These are phyloP conservation scores for Plagodis dolabraria DNA, from an alignment of 2,888 invertebrate genomes.

Conservation along the genomic window DNA sequence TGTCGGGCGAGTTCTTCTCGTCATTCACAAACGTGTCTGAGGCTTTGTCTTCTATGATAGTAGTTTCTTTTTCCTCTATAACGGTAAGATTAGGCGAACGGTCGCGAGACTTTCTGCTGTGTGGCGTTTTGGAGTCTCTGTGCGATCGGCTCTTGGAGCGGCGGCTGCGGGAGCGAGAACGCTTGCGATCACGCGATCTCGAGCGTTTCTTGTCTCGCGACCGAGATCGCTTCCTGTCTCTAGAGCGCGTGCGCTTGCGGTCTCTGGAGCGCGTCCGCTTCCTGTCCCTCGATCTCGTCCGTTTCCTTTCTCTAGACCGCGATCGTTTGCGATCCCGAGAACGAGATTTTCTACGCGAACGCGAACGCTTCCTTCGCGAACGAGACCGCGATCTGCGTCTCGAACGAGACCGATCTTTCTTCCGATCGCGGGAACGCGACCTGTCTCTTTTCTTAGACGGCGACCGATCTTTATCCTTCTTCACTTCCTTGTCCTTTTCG, in stretches of 20 bases:
- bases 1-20: conserved; percentile 87
- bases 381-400: conserved; percentile 86
- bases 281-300: conserved; percentile 84
- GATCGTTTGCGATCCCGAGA: conserved; percentile 76
- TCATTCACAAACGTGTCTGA: conserved; percentile 64
- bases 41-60: conserved; percentile 54
- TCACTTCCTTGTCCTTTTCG: conserved; percentile 51
- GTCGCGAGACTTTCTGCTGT: conserved; percentile 69
- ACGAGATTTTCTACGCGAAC: conserved; percentile 70
- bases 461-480: conserved; percentile 60
- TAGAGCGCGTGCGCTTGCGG: conserved; percentile 74
- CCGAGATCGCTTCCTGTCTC: conserved; percentile 76
- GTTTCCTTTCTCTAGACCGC: conserved; percentile 82
- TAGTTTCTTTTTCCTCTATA: conserved; percentile 58
- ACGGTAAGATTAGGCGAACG: conserved; percentile 63
- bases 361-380: conserved; percentile 75
- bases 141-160: conserved; percentile 75
- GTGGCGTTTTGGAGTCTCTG: conserved; percentile 73
- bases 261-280: conserved; percentile 84
- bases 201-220: conserved; percentile 77
- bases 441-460: conserved; percentile 75
- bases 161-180: conserved; percentile 70
- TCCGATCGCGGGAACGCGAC: conserved; percentile 74
- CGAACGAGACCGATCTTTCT: conserved; percentile 83
- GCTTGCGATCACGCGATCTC: conserved; percentile 74